Percentiles rank a stretch among this genome's conserved stretches.
Evolutionary conservation across 2,888 invertebrate species (phyloP).

Genomic region (Pterostichus madidus): DNA sequence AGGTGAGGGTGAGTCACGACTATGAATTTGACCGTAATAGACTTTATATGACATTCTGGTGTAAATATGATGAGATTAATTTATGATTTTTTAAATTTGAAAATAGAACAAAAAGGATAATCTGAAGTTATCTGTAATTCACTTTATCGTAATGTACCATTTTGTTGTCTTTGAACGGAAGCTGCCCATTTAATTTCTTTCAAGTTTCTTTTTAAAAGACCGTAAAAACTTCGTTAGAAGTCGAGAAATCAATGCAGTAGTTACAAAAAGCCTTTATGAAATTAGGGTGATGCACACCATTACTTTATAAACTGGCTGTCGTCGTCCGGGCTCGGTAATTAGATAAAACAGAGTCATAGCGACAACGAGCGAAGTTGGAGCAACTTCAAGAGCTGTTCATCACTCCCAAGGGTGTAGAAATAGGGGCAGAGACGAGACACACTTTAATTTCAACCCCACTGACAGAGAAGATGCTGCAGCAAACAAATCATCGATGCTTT

Average conservation of each 20-base stretch:
- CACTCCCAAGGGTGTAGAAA: slow-evolving; percentile 18
- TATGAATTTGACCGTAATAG: too few relatives aligned
- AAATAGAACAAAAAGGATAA: too few relatives aligned
- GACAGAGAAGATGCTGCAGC: not conserved
- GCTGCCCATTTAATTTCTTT: slow-evolving; percentile 41
- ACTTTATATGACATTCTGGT: too few relatives aligned
- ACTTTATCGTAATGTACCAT: not conserved
- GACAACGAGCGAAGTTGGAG: slow-evolving; percentile 46
- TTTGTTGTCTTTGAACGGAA: slow-evolving; percentile 22
- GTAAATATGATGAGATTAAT: too few relatives aligned
- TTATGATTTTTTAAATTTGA: too few relatives aligned
- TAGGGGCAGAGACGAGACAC: not conserved
- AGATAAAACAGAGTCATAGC: slow-evolving; percentile 50
- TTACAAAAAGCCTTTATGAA: slow-evolving; percentile 52
- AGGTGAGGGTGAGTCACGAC: too few relatives aligned
- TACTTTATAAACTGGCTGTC: slow-evolving; percentile 54
- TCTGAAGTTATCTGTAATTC: too few relatives aligned
- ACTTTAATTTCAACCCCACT: slow-evolving; percentile 21
- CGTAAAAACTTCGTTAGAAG: slow-evolving; percentile 39
- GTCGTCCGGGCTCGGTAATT: slow-evolving; percentile 32
- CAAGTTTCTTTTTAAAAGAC: slow-evolving; percentile 39
- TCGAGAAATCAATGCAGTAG: slow-evolving; percentile 37
- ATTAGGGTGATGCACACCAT: slow-evolving; percentile 52
- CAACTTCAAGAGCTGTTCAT: slow-evolving; percentile 34
- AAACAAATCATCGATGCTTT: slow-evolving; percentile 31